Percentiles rank a stretch among this genome's conserved stretches.
Evolutionary conservation across 2,113 vertebrate species (phyloP).

Genomic region (Hippolais icterina): DNA sequence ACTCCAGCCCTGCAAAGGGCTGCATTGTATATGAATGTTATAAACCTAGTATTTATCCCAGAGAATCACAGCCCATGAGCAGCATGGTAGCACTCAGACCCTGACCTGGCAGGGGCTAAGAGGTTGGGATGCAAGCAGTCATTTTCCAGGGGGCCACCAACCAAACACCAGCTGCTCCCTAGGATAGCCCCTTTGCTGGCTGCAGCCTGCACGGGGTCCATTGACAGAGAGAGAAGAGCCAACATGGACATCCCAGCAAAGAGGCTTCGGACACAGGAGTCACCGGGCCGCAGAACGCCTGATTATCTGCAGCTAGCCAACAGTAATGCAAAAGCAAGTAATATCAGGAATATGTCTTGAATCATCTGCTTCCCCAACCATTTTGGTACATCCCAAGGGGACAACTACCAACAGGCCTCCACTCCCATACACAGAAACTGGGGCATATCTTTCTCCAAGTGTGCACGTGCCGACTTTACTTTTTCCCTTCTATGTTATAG

Average conservation of each 20-base stretch:
- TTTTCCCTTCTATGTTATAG: neutral
- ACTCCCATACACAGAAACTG: neutral
- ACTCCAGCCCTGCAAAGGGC: neutral
- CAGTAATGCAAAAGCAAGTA: neutral
- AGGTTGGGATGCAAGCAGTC: neutral
- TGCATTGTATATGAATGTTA: neutral
- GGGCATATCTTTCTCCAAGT: neutral
- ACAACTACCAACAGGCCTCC: neutral
- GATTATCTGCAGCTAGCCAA: neutral
- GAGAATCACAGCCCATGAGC: neutral
- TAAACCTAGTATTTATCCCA: neutral
- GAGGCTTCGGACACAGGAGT: accelerated
- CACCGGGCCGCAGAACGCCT: neutral
- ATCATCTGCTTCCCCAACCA: neutral
- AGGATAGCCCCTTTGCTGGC: neutral
- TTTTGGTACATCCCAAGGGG: neutral
- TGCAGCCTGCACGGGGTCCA: neutral
- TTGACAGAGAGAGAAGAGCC: neutral
- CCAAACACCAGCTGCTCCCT: neutral
- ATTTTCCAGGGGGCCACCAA: neutral
- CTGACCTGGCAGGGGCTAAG: neutral
- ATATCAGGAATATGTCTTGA: neutral
- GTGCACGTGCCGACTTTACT: neutral
- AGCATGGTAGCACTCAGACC: accelerated
- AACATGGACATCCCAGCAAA: accelerated